A percentile compares a stretch with the other conserved stretches of the same genome.
Conservation (phyloP, 2,113 vertebrate species). For the Tyto alba region DNA sequence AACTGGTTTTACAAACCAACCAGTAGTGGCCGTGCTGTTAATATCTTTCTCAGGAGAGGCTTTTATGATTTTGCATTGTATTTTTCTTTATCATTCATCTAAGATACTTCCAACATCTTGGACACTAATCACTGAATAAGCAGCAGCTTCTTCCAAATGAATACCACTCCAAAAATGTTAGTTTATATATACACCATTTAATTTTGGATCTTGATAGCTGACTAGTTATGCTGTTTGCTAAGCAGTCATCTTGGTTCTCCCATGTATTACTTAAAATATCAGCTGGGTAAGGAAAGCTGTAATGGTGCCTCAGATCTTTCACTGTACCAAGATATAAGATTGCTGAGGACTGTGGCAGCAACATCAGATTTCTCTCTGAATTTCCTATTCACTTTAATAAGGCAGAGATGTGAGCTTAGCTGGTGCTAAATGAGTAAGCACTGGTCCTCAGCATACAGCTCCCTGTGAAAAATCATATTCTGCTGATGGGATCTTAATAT, state of each 20-base stretch:
- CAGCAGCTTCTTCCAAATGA: background rate
- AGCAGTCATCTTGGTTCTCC: background rate
- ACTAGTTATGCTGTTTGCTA: background rate
- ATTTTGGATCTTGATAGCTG: background rate
- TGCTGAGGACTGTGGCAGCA: background rate
- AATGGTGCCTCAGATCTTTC: background rate
- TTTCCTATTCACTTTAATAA: background rate
- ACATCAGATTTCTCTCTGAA: background rate
- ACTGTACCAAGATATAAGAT: background rate
- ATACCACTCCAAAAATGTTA: background rate
- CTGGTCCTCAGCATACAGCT: background rate
- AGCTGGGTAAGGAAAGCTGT: background rate
- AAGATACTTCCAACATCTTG: background rate
- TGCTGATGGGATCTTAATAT: background rate
- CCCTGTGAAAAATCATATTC: background rate
- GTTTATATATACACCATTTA: background rate
- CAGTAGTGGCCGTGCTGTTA: background rate
- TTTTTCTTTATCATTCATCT: background rate
- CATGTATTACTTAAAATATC: background rate
- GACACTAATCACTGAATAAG: background rate
- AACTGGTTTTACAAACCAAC: background rate
- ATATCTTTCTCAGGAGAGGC: background rate
- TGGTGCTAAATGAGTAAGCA: background rate
- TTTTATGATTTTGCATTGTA: background rate
- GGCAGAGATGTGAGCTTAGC: background rate